These are phyloP conservation scores for Australoheros scitulus DNA, from an alignment of 2,113 vertebrate species.

Conservation along the genomic window DNA sequence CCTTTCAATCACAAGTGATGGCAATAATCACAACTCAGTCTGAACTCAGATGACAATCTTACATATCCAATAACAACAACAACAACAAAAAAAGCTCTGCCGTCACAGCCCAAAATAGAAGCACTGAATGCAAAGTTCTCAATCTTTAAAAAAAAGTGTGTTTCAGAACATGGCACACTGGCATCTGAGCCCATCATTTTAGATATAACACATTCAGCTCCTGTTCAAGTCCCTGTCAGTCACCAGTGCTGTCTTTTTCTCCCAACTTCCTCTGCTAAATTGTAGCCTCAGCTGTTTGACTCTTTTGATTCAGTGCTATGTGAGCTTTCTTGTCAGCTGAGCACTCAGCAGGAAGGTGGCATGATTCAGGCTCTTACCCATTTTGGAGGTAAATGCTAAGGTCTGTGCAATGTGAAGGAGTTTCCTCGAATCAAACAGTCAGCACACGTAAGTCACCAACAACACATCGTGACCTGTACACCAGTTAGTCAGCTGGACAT, in stretches of 20 bases:
- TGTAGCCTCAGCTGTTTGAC: constrained; percentile 8
- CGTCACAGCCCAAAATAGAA: constrained; percentile 30
- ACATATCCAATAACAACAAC: background rate
- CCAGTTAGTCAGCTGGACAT: background rate
- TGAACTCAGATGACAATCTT: background rate
- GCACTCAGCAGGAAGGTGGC: background rate
- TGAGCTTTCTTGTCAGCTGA: constrained; percentile 13
- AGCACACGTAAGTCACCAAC: constrained; percentile 10
- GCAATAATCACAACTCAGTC: constrained; percentile 39
- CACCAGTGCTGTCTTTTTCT: background rate
- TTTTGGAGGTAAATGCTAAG: constrained; percentile 14
- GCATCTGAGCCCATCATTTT: background rate
- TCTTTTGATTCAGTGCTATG: background rate
- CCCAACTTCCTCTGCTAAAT: constrained; percentile 11
- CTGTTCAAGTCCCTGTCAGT: constrained; percentile 30
- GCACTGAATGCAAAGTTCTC: constrained; percentile 27
- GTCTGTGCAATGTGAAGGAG: background rate
- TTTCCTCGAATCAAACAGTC: constrained; percentile 14
- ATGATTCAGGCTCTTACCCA: constrained; percentile 34
- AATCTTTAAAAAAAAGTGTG: background rate
- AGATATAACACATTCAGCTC: constrained; percentile 31
- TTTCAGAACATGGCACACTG: background rate
- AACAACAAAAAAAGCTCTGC: background rate
- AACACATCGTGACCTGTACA: constrained; percentile 21
- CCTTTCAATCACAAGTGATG: constrained; percentile 12